Evolutionary conservation across 2,113 vertebrate species (phyloP).

Genomic region (Syrmaticus mikado): DNA sequence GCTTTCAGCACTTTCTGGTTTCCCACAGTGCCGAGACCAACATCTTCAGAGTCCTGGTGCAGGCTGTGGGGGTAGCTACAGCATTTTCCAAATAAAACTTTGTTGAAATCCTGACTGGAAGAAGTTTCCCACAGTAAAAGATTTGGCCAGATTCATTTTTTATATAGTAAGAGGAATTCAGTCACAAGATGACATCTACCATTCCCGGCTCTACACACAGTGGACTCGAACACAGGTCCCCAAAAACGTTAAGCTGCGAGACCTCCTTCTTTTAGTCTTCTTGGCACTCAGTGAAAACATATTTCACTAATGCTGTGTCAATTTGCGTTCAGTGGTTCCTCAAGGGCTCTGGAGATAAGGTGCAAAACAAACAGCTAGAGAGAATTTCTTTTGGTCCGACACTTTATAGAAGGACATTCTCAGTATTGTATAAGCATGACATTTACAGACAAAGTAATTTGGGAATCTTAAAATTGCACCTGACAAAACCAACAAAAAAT

Average conservation of each 20-base stretch:
- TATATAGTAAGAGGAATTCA: neutral
- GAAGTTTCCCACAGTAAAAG: neutral
- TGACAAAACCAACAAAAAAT: neutral
- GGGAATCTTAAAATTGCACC: neutral
- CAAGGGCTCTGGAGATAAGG: neutral
- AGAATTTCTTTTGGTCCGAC: neutral
- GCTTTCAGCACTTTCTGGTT: neutral
- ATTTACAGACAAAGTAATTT: conserved; percentile 19
- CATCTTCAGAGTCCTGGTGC: neutral
- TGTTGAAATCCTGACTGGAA: neutral
- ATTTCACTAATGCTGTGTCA: neutral
- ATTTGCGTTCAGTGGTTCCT: neutral
- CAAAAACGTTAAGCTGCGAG: neutral
- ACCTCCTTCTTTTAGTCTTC: neutral
- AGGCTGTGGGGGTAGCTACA: neutral
- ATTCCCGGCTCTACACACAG: neutral
- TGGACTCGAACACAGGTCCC: neutral
- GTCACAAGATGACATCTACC: neutral
- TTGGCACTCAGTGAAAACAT: neutral
- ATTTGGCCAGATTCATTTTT: neutral
- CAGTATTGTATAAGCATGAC: neutral
- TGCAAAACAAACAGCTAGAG: neutral
- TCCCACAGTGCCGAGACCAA: neutral
- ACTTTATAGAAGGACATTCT: neutral
- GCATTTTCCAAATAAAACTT: neutral